A percentile compares a stretch with the other conserved stretches of the same genome.
Conservation (phyloP, 2,113 vertebrate genomes). For the Fregata magnificens region DNA sequence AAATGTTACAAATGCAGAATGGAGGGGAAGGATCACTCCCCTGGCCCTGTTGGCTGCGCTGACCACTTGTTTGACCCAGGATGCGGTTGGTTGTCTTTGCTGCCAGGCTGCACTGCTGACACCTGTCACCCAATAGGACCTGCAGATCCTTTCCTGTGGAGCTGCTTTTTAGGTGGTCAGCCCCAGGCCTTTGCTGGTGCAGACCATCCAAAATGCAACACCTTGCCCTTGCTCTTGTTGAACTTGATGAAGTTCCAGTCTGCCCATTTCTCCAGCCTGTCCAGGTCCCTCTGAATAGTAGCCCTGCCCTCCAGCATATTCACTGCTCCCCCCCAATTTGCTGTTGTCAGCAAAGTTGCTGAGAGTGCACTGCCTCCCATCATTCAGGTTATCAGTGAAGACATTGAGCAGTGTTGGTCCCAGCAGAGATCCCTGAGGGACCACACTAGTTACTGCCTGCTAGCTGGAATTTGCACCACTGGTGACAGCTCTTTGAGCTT, state of each 20-base stretch:
- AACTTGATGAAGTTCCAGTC: background rate
- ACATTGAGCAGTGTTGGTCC: background rate
- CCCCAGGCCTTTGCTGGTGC: background rate
- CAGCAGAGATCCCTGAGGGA: background rate
- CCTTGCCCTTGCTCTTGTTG: background rate
- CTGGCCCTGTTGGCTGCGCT: background rate
- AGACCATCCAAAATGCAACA: background rate
- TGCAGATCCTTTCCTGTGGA: background rate
- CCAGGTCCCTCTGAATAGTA: background rate
- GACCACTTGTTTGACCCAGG: background rate
- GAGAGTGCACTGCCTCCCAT: background rate
- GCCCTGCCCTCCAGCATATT: background rate
- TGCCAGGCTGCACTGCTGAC: background rate
- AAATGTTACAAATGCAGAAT: background rate
- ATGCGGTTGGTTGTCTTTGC: background rate
- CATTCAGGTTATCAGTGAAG: background rate
- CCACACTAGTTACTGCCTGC: background rate
- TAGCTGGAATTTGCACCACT: background rate
- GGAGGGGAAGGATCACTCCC: background rate
- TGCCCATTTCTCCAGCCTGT: background rate
- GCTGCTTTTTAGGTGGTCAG: background rate
- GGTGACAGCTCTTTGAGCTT: background rate
- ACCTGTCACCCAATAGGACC: background rate
- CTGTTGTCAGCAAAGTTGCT: background rate
- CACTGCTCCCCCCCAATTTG: background rate